Base-by-base conservation (phyloP, 2,113 vertebrate species). In the Myocastor coypus region DNA sequence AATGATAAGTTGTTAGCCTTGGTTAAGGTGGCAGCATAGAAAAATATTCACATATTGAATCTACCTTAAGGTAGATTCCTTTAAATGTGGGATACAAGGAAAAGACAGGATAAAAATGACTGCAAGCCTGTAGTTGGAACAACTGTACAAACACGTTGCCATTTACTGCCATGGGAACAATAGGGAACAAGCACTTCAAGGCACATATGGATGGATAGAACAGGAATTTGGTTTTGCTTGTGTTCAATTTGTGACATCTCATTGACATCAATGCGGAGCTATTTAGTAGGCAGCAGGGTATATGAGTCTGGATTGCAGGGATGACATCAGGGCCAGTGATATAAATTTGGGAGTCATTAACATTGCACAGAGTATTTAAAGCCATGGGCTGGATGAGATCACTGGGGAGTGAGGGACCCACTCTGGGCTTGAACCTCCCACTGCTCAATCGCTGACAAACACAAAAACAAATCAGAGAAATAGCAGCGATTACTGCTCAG, bases 391-490 rank as follows among this genome's bases (percentile, higher is more conserved):
- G 28, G 69, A 96, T 97, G 91, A 97, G 87, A 97, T 96, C 93
- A 96, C 42, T 57, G 55, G 16, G 59, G 69, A 84, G 12, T 6
- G 4, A 93, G 57, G 71, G 87, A 37, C 26, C 37, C 73, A 83
- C 64, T 81, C 80, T 87, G 89, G 71, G 52, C 46, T 91, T 93
- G 94, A 97, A 97, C 87, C 87, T 96, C 59, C 40, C 69, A 91
- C 22, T 50, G 81, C 81, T 96, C 77, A 89, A 68, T 73, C 87
- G 87, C 82, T 98, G 95, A 93, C 91, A 97, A 95, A 97, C 83
- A 89, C 40, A 96, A 42, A 98, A 92, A 94, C 52, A 97, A 91
- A 97, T 96, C 63, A 71, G 66, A 91, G 87, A 94, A 98, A 97
- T 40, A 96, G 94, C 87, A 93, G 61, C 11, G 5, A 96, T 97